A percentile compares a stretch with the other conserved stretches of the same genome.
Evolutionary conservation across 2,113 vertebrate genomes (phyloP).

Genomic region (Rhizomys pruinosus): DNA sequence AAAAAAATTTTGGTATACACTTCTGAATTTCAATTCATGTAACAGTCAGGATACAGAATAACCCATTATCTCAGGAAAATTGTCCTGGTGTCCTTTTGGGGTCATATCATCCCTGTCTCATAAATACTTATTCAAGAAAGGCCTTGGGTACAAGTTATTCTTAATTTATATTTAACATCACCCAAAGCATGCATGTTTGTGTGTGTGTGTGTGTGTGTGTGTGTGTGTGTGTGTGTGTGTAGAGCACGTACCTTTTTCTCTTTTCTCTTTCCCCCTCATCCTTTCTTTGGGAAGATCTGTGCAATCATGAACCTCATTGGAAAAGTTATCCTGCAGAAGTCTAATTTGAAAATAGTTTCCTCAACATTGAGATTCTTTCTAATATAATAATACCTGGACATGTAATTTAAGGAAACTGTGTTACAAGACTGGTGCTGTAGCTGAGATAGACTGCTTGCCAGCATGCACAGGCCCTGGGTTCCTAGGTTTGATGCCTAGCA

Average conservation of each 20-base stretch:
- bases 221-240: not conserved
- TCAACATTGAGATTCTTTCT: not conserved
- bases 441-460: not conserved
- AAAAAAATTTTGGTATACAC: not conserved
- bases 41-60: not conserved
- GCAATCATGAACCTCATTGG: not conserved
- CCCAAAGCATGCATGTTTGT: too few species aligned
- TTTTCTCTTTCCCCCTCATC: not conserved
- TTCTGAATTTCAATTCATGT: not conserved
- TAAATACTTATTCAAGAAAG: not conserved
- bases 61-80: not conserved
- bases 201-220: not conserved
- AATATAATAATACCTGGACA: not conserved
- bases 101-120: not conserved
- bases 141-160: not conserved
- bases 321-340: not conserved
- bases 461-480: too few species aligned
- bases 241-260: not conserved
- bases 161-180: not conserved
- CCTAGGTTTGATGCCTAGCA: not conserved
- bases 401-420: not conserved
- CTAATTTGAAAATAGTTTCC: not conserved
- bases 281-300: not conserved
- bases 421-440: not conserved
- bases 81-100: not conserved